A percentile compares a stretch with the other conserved stretches of the same genome.
These are phyloP conservation scores for Eucera pruinosa DNA, from an alignment of 2,888 invertebrate genomes.

Conservation along the genomic window DNA sequence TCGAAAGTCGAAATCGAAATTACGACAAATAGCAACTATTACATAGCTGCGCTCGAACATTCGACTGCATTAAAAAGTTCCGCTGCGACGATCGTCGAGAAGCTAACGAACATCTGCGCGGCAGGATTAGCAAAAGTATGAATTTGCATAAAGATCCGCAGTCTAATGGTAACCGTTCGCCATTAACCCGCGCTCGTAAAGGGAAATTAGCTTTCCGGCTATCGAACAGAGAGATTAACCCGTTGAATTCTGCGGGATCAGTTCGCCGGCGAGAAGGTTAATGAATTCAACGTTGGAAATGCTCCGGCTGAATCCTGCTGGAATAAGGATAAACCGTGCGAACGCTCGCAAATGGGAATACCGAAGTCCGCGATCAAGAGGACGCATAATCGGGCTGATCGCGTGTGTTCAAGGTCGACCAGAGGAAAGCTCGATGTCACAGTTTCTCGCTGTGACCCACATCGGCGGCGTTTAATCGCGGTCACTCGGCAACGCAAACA, in stretches of 20 bases:
- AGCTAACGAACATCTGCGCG: too few relatives aligned
- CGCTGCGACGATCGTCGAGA: too few relatives aligned
- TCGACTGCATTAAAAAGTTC: too few relatives aligned
- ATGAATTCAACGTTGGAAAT: constrained; percentile 30
- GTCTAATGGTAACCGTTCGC: neutral
- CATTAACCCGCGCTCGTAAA: neutral
- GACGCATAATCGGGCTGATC: constrained; percentile 39
- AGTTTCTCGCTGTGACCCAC: constrained; percentile 63
- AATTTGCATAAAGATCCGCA: too few relatives aligned
- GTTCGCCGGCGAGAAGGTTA: neutral
- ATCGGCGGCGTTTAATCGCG: constrained; percentile 48
- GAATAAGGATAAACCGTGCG: neutral
- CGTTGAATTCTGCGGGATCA: neutral
- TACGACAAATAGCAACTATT: too few relatives aligned
- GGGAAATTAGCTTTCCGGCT: neutral
- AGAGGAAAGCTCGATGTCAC: constrained; percentile 42
- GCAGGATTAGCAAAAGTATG: too few relatives aligned
- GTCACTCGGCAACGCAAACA: constrained; percentile 35
- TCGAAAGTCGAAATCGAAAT: too few relatives aligned
- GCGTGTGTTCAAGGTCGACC: constrained; percentile 59
- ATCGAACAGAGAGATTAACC: neutral
- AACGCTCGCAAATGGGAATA: constrained; percentile 4
- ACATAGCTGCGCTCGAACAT: too few relatives aligned
- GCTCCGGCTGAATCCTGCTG: neutral
- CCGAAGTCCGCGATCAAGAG: constrained; percentile 9